Evolutionary conservation across 2,888 invertebrate species (phyloP), one percentile per base, ranked within the genome.

Genomic region (Tiliacea aurago): DNA sequence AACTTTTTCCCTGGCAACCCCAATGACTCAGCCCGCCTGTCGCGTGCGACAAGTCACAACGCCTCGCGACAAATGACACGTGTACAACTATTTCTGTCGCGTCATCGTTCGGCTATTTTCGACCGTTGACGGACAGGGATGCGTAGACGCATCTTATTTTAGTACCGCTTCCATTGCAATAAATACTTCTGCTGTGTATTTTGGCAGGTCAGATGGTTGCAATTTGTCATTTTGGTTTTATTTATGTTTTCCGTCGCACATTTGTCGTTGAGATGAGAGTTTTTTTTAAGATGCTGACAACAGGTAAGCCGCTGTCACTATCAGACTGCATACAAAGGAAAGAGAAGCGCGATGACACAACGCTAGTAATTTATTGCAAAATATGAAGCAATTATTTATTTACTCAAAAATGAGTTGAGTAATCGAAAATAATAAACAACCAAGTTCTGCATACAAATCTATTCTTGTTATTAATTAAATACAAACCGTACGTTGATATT

Each of bases 71-170:
- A 78, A 76, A 70, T 77, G 73, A 78, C 82, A 80, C 79, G 78
- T 74, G 80, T 66, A 58, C 53, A 7, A 62, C 76, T 86, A 86
- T 86, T 87, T 73, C 70, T 68, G 84, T 59, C 86, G 75, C 84
- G 70, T 87, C 87, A 87, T 75, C 77, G 73, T 72, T 71, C 80
- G 84, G 70, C 81, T 88, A 88, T 88, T 87, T 84, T 58, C 81
- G 78, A 66, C 69, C 74, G 86, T 68, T 83, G 87, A 86, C 85
- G 79, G 85, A 87, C 86, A 74, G 71, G 47, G 68, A 71, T 78
- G 86, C 78, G 78, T 78, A 86, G 66, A 76, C 84, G 86, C 81
- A 81, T 61, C 67, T 70, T 79, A 84, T 84, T 86, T 82, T 74
- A 73, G 80, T 51, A 81, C 49, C 67, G 77, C 73, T 84, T 76